These are phyloP conservation scores for Peromyscus leucopus DNA, from an alignment of 2,113 vertebrate species.

Conservation along the genomic window DNA sequence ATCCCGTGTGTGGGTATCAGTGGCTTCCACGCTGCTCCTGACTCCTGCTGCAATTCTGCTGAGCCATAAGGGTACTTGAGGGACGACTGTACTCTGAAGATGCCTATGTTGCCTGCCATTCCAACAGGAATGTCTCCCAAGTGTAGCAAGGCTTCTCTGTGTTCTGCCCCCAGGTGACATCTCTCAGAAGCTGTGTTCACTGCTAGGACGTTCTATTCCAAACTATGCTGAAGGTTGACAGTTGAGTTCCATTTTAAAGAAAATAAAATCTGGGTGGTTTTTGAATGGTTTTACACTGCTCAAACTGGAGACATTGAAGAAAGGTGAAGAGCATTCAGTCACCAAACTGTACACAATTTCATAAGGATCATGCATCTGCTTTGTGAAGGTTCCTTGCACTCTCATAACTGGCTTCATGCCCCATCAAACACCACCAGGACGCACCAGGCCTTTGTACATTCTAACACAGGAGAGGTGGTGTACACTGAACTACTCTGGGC, in stretches of 20 bases:
- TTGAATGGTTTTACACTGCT: neutral
- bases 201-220: neutral
- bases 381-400: neutral
- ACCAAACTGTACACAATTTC: neutral
- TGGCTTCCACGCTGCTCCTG: neutral
- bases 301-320: neutral
- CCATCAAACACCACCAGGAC: rapidly evolving
- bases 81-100: neutral
- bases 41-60: neutral
- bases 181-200: neutral
- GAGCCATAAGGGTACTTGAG: rapidly evolving
- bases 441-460: neutral
- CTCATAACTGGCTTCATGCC: rapidly evolving
- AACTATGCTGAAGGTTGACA: neutral
- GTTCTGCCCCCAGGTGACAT: neutral
- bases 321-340: neutral
- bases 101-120: neutral
- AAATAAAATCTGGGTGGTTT: neutral
- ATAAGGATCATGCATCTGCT: rapidly evolving
- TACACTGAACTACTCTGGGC: neutral
- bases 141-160: neutral
- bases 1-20: neutral
- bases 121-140: neutral
- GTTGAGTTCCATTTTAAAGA: neutral
- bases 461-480: no score